Evolutionary conservation across 2,888 invertebrate species (phyloP), one percentile per base, ranked within the genome.

Genomic region (Harmothoe impar): DNA sequence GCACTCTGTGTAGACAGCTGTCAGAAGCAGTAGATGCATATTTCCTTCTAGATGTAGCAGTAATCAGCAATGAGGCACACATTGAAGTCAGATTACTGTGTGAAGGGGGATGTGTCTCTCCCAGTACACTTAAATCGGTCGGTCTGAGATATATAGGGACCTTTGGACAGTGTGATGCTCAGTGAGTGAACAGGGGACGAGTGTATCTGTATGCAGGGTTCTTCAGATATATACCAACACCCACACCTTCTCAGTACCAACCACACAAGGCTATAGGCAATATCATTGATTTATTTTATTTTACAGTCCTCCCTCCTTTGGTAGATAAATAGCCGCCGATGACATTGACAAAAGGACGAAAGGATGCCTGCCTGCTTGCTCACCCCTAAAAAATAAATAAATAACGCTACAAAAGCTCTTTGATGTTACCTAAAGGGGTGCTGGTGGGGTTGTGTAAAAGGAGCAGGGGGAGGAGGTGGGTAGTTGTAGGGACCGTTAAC

Each of bases 331-430:
- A 72, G 72, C 31, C 29, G 72, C n/a, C 29, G 29, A n/a, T 72
- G 72, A 72, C 72, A 72, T 72, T 72, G 72, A 72, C 72, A 72
- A 72, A 29, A 72, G 25, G 72, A n/a, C 72, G 25, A 62, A n/a
- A 3, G 62, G n/a, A 5, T 62, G 62, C 15, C 62, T 23, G 15
- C 5, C 25, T 15, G 72, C 29, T 25, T 29, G n/a, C 15, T 72
- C 25, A 72, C 72, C 29, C 29, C 29, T 72, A 72, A 72, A 52
- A 62, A 20, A 62, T n/a, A 62, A 20, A 62, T n/a, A 62, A 29
- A 25, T n/a, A 72, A 72, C 0, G 15, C 5, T 3, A 72, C 72
- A 72, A 25, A 72, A n/a, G 62, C 62, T n/a, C 72, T 72, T 72
- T 72, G 72, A 72, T n/a, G 72, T 15, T 7, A 72, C 29, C 72